Conservation (phyloP, 2,888 invertebrate genomes). For the Elgonia sp. region DNA sequence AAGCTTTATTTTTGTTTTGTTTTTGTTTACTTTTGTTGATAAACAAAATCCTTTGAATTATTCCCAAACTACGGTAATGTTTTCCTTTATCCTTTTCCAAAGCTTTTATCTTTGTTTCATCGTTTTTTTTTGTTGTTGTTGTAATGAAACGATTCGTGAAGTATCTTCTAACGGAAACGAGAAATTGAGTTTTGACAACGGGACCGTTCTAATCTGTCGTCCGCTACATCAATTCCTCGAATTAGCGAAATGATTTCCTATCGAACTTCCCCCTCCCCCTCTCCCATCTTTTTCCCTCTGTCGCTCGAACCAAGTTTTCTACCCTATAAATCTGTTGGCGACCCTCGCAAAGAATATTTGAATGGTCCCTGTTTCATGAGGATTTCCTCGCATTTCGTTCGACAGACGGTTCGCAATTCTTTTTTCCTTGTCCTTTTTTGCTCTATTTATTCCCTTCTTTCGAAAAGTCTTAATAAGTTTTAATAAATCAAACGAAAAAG, state of each 20-base stretch:
- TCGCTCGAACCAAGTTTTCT: slow-evolving; percentile 66
- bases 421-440: slow-evolving; percentile 33
- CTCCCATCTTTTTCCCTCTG: slow-evolving; percentile 35
- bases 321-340: slow-evolving; percentile 74
- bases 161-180: slow-evolving; percentile 64
- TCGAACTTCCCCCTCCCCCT: slow-evolving; percentile 74
- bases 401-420: slow-evolving; percentile 54
- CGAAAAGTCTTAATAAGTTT: slow-evolving; percentile 65
- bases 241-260: slow-evolving; percentile 83
- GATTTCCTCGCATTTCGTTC: slow-evolving; percentile 59
- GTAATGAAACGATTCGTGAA: slow-evolving; percentile 42
- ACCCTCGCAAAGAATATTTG: slow-evolving; percentile 68
- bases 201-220: slow-evolving; percentile 78
- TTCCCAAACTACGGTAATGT: slow-evolving; percentile 26
- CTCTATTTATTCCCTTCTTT: slow-evolving; percentile 60
- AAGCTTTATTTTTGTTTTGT: background rate
- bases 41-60: slow-evolving; percentile 39
- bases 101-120: background rate
- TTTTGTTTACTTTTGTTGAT: slow-evolving; percentile 27
- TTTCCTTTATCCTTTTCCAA: slow-evolving; percentile 9
- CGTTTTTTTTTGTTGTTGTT: slow-evolving; percentile 14
- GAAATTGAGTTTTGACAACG: slow-evolving; percentile 73
- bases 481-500: slow-evolving; percentile 67
- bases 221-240: slow-evolving; percentile 82
- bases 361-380: slow-evolving; percentile 70